Evolutionary conservation across 2,797 vertebrate genomes (phyloP).

Genomic region (Neopelma chrysocephalum): DNA sequence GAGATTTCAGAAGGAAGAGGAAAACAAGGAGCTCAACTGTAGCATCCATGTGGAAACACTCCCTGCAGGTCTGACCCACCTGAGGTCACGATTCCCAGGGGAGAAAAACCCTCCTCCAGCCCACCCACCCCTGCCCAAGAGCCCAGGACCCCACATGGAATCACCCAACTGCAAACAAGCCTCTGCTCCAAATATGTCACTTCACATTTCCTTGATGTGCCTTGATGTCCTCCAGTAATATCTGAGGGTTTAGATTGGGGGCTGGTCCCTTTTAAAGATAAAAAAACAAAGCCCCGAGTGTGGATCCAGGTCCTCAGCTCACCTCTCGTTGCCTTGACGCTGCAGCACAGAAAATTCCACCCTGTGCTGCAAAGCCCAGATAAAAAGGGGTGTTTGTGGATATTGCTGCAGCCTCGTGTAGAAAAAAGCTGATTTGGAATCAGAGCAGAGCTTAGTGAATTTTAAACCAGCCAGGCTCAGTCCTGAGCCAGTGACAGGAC

Average conservation of each 20-base stretch:
- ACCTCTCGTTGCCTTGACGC: conserved; percentile 42
- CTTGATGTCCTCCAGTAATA: neutral
- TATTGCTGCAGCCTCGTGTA: neutral
- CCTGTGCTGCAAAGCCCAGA: conserved; percentile 31
- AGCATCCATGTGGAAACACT: fast-evolving
- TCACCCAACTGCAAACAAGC: neutral
- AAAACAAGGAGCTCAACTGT: neutral
- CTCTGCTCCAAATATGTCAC: conserved; percentile 32
- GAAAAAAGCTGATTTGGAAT: neutral
- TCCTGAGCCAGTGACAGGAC: neutral
- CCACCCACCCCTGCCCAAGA: neutral
- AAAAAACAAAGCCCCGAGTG: neutral
- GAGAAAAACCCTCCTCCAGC: neutral
- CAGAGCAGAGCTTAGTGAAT: neutral
- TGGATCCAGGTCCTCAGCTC: conserved; percentile 63
- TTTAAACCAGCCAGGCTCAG: neutral
- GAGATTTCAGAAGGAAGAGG: neutral
- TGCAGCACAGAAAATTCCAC: conserved; percentile 42
- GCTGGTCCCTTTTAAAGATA: neutral
- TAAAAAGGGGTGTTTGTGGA: conserved; percentile 3
- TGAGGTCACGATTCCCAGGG: fast-evolving
- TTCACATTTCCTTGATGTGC: neutral
- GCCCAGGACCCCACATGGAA: neutral
- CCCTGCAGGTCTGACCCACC: neutral
- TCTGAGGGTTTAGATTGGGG: neutral